Evolutionary conservation across 2,888 invertebrate species (phyloP), one percentile per base, ranked within the genome.

Genomic region (Lasioglossum oenotherae): DNA sequence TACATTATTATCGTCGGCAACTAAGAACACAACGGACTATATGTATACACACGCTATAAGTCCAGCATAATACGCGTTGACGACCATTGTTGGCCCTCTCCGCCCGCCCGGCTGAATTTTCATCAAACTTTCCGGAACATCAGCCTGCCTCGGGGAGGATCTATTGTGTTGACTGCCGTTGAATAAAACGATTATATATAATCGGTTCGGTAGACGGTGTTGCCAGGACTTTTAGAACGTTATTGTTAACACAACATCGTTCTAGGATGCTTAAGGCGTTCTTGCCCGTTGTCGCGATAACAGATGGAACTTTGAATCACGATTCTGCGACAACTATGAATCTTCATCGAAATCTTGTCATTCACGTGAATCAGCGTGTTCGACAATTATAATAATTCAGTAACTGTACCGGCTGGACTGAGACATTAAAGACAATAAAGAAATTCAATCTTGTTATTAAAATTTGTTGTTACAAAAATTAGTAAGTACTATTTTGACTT

Each of bases 71-170:
- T 80, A 27, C 64, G 46, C 46, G 46, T 64, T 74, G 80, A 80
- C 80, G 74, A 35, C 46, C 35, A 74, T 74, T 67, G 80, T 80
- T 74, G 35, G 60, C n/a, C 80, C 19, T 27, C 44, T 49, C 80
- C 38, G 38, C 23, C 14, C 46, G 64, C 23, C 14, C 46, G 64
- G 46, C 12, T 46, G 74, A 49, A 80, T 80, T 80, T 80, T 74
- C 80, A 74, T 74, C 67, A 80, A 74, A 80, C 73, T 80, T 80
- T 74, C 73, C 64, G 64, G 35, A 38, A 67, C 74, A 64, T 80
- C 64, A n/a, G 64, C 27, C n/a, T 8, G 35, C 78, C 78, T 19
- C 53, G 38, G 19, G 53, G 38, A 71, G 69, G 41, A 41, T 53
- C 78, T 4, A 71, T 78, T 71, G 69, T 71, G 71, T 77, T 16